Percentiles rank a stretch among this genome's conserved stretches.
Conservation (phyloP, 2,797 vertebrate species). For the Lutjanus argentimaculatus region DNA sequence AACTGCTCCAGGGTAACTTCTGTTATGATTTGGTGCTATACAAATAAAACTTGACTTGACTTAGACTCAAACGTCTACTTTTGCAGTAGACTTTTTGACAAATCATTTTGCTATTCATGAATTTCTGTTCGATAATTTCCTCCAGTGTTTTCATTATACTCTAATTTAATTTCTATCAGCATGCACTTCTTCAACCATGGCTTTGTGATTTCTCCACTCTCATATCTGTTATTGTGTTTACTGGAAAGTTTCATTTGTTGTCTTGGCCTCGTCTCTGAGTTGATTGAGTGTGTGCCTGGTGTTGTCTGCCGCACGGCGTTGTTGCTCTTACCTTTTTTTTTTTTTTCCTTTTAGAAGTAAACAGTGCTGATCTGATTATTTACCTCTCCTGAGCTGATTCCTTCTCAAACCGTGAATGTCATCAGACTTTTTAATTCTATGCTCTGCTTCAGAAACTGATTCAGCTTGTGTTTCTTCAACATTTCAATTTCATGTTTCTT, state of each 20-base stretch:
- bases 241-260: constrained; percentile 21
- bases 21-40: too few relatives aligned
- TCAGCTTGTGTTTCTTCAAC: constrained; percentile 15
- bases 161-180: constrained; percentile 31
- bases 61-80: background rate
- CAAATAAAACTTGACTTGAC: too few relatives aligned
- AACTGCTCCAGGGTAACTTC: too few relatives aligned
- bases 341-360: constrained; percentile 21
- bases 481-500: constrained; percentile 39
- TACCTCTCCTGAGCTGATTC: constrained; percentile 22
- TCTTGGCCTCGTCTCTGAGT: background rate
- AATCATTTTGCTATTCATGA: constrained; percentile 1
- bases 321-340: background rate
- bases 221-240: constrained; percentile 16
- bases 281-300: constrained; percentile 22
- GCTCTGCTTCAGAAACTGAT: constrained; percentile 50
- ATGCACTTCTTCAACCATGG: background rate
- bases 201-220: constrained; percentile 7
- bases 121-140: constrained; percentile 12
- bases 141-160: background rate
- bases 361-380: constrained; percentile 46
- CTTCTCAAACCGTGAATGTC: constrained; percentile 49
- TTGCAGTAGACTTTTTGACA: background rate
- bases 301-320: background rate
- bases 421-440: constrained; percentile 60